A percentile compares a stretch with the other conserved stretches of the same genome.
Conservation (phyloP, 2,797 vertebrate species). For the Parotocinclus haroldoi region DNA sequence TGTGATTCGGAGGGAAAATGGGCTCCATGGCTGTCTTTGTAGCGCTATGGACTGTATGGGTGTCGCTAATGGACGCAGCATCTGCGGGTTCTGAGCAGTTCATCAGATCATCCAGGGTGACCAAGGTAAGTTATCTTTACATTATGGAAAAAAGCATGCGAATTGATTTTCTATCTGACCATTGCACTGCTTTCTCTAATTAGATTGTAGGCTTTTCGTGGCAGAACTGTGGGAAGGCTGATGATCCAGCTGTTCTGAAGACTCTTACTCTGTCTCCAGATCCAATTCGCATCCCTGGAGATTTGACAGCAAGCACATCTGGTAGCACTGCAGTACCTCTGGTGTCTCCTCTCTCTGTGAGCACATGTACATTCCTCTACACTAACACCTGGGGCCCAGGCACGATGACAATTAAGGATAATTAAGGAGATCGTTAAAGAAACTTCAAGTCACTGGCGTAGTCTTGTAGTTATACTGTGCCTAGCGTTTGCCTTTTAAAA, state of each 20-base stretch:
- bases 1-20: constrained; percentile 15
- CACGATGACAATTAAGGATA: too few species aligned
- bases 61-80: constrained; percentile 3
- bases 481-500: too few species aligned
- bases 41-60: not conserved
- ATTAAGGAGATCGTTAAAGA: too few species aligned
- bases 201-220: constrained; percentile 67
- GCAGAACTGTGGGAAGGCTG: constrained; percentile 68
- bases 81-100: not conserved
- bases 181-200: not conserved
- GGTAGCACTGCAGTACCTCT: constrained; percentile 61
- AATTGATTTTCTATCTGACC: not conserved
- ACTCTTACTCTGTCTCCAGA: constrained; percentile 65
- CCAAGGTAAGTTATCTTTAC: constrained; percentile 17
- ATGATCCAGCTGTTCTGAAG: constrained; percentile 65
- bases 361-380: constrained; percentile 17
- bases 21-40: not conserved
- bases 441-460: too few species aligned
- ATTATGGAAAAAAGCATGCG: not conserved
- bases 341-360: constrained; percentile 64
- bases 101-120: not conserved
- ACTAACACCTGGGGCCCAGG: not conserved
- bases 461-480: too few species aligned
- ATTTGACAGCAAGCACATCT: constrained; percentile 61
- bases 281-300: constrained; percentile 70